Conservation (phyloP, 2,797 vertebrate genomes). For the Danio tinwini region DNA sequence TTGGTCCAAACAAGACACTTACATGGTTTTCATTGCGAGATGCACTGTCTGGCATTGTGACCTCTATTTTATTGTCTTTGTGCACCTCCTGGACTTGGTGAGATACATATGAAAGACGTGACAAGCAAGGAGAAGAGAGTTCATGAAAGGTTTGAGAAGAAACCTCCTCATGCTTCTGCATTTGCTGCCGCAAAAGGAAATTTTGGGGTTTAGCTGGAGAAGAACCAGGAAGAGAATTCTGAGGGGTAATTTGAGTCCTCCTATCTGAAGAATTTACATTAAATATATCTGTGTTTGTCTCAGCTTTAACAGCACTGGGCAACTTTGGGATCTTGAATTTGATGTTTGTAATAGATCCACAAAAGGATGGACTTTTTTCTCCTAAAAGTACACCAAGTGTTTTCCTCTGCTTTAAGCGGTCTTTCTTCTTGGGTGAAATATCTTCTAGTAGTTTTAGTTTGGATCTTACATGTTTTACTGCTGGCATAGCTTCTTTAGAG, state of each 20-base stretch:
- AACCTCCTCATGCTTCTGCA: background rate
- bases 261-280: background rate
- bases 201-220: background rate
- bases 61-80: slow-evolving; percentile 4
- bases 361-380: background rate
- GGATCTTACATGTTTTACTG: slow-evolving; percentile 11
- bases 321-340: slow-evolving; percentile 75
- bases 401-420: slow-evolving; percentile 58
- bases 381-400: background rate
- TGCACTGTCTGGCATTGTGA: background rate
- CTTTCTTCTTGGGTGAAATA: background rate
- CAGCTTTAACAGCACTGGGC: background rate
- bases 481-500: slow-evolving; percentile 18
- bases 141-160: slow-evolving; percentile 15
- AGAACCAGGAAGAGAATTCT: background rate
- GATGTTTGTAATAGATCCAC: slow-evolving; percentile 13
- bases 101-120: background rate
- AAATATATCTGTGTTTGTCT: background rate
- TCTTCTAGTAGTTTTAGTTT: slow-evolving; percentile 11
- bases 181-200: background rate
- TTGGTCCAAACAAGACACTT: slow-evolving; percentile 24
- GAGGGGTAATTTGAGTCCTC: background rate
- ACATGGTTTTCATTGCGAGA: slow-evolving; percentile 1
- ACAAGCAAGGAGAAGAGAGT: background rate
- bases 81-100: slow-evolving; percentile 13